Evolutionary conservation across 2,797 vertebrate genomes (phyloP), one percentile per base, ranked within the genome.

Genomic region (Halcyon smyrnensis): DNA sequence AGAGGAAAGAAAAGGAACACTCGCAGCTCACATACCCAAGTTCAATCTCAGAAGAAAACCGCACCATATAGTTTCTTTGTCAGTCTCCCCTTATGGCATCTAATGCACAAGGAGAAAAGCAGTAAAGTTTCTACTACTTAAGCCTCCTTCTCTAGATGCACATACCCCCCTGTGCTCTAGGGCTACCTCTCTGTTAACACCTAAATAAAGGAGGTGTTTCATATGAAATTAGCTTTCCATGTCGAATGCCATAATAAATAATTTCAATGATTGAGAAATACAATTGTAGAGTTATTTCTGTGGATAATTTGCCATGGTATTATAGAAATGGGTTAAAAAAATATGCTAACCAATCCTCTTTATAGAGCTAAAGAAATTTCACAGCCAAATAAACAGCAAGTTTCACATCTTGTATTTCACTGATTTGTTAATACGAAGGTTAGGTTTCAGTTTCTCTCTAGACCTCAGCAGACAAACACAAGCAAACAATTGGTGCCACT

Each of bases 41-140:
- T 30, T 54, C 8, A 8, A 15, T 6, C 9, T 27, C 50, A 30
- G 11, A 3, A 65, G 21, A 13, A 15, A 0, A 37, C 5, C 1
- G 4, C 16, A 2, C 4, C 11, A 3, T 3, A 6, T 5, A 28
- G 3, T 1, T 50, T 65, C 34, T 71, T 81, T 50, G 8, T 60
- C 64, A 60, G 5, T 18, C 8, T 41, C 15, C 16, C 8, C 7
- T 51, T 69, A 36, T 9, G 4, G 15, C 28, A 41, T 32, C 24
- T 43, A 34, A 36, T 3, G 6, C 12, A 6, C 15, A 53, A n/a
- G 9, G 24, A 28, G 36, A 70, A 87, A 80, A 79, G 12, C 28
- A 60, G 9, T 45, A 64, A 45, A 12, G 8, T 39, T 79, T 43
- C 56, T 79, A 32, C 18, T 21, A 7, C 24, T 64, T 80, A 51